Evolutionary conservation across 2,113 vertebrate genomes (phyloP).

Genomic region (Phrynosoma platyrhinos): DNA sequence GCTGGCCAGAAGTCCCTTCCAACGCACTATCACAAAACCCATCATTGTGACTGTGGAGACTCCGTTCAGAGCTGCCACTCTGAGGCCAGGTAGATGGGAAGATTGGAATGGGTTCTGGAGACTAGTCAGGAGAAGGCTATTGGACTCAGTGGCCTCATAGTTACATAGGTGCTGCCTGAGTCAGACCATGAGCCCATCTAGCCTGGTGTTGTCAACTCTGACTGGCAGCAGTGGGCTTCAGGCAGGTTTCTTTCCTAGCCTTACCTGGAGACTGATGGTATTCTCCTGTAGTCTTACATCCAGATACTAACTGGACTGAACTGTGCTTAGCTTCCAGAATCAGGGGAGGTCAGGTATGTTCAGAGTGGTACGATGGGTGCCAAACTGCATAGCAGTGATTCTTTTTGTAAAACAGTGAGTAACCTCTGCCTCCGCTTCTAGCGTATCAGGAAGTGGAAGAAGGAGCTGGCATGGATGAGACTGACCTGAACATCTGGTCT

Average conservation of each 20-base stretch:
- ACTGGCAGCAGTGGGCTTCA: neutral
- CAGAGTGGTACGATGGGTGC: no score
- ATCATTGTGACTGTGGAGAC: slow-evolving; percentile 76
- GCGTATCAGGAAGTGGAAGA: neutral
- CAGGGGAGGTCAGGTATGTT: no score
- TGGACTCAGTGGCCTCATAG: neutral
- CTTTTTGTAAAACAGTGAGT: no score
- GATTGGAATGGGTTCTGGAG: neutral
- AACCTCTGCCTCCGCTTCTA: neutral
- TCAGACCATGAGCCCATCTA: neutral
- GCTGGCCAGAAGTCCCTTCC: slow-evolving; percentile 16
- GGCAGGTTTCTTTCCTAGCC: neutral
- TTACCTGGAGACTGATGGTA: no score
- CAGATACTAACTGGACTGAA: no score
- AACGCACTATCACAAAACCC: slow-evolving; percentile 79
- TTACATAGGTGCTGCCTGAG: no score
- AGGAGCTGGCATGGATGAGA: neutral
- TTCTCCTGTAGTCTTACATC: no score
- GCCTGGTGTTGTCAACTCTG: neutral
- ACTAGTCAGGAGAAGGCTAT: neutral
- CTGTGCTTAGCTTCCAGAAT: no score
- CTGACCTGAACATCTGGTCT: neutral
- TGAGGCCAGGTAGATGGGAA: slow-evolving; percentile 33
- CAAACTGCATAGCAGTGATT: neutral
- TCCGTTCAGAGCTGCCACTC: neutral